Percentiles rank a stretch among this genome's conserved stretches.
These are phyloP conservation scores for Yponomeuta cagnagella DNA, from an alignment of 2,888 invertebrate species.

Conservation along the genomic window DNA sequence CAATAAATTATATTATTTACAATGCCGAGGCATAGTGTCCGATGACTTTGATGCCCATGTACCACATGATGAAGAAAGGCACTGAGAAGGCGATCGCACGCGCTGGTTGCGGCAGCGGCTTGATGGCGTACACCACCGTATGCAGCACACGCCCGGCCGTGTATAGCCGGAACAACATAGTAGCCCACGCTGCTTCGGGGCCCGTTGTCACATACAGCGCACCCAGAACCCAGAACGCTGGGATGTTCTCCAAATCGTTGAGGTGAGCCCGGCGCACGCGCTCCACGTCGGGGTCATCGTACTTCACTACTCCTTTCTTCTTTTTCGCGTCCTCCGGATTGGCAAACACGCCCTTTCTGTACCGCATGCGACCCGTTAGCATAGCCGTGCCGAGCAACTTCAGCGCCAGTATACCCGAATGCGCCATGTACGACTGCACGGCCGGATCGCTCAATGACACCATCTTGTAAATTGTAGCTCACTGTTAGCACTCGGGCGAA, in stretches of 20 bases:
- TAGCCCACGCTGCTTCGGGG: conserved; percentile 59
- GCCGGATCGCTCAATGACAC: conserved; percentile 13
- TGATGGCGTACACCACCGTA: conserved; percentile 78
- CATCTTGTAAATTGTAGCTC: not conserved
- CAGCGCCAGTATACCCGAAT: conserved; percentile 51
- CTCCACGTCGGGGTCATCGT: conserved; percentile 50
- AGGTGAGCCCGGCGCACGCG: conserved; percentile 75
- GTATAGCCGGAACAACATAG: conserved; percentile 64
- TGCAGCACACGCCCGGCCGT: conserved; percentile 75
- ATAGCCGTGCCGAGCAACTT: conserved; percentile 41
- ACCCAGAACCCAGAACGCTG: conserved; percentile 77
- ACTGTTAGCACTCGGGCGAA: not conserved
- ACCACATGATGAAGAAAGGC: conserved; percentile 41
- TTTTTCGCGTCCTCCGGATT: conserved; percentile 54
- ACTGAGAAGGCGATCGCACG: conserved; percentile 46
- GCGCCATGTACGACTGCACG: conserved; percentile 26
- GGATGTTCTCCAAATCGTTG: conserved; percentile 84
- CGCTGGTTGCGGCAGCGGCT: conserved; percentile 76
- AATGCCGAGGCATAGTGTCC: conserved; percentile 31
- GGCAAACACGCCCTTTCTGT: conserved; percentile 40
- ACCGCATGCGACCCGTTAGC: conserved; percentile 40
- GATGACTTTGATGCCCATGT: conserved; percentile 52
- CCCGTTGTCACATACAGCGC: conserved; percentile 77
- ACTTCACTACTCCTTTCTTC: conserved; percentile 45
- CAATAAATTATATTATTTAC: conserved; percentile 12